phyloP scores from a whole-genome alignment of 2,113 vertebrate species.

The Xerus inauris region DNA sequence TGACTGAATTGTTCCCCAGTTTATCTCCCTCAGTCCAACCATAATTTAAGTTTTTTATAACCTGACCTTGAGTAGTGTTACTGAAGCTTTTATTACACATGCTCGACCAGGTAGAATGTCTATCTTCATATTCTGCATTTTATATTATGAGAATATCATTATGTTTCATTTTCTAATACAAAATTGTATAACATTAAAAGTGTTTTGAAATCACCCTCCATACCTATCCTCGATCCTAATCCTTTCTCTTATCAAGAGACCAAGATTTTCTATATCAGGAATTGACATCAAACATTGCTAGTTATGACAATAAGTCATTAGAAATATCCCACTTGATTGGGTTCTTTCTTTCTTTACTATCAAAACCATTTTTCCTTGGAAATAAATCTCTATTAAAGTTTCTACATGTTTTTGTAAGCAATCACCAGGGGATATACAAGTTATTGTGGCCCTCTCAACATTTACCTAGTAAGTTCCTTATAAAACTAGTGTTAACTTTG shows the following conservation, averaged over 20 bases:
- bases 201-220: background rate
- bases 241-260: background rate
- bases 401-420: background rate
- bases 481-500: background rate
- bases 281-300: background rate
- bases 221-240: background rate
- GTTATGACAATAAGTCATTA: background rate
- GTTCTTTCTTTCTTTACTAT: background rate
- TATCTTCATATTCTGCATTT: background rate
- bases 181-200: background rate
- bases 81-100: background rate
- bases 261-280: background rate
- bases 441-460: background rate
- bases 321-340: background rate
- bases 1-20: background rate
- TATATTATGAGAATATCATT: background rate
- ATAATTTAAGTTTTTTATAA: background rate
- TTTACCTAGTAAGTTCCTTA: background rate
- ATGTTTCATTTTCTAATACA: conserved; percentile 2
- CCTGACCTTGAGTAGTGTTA: background rate
- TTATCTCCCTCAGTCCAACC: background rate
- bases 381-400: background rate
- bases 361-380: background rate
- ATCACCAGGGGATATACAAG: background rate
- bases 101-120: background rate